These are phyloP conservation scores for Crambe crambe DNA, from an alignment of 37 sponge, comb jelly and placozoan genomes.

Conservation along the genomic window DNA sequence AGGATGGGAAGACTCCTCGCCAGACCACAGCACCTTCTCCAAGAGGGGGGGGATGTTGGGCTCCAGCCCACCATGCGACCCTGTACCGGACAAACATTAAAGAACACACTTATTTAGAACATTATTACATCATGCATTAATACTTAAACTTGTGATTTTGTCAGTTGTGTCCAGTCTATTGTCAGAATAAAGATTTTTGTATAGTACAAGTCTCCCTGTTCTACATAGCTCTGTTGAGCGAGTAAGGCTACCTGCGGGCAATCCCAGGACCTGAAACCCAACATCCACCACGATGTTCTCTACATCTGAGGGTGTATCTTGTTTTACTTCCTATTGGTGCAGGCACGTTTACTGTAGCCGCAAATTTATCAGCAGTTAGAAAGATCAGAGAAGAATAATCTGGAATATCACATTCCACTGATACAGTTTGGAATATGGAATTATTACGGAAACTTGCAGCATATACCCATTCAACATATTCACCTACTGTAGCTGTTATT, in stretches of 20 bases:
- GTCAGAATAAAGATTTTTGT: not conserved
- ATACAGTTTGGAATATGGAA: no score
- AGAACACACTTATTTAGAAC: not conserved
- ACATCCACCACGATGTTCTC: no score
- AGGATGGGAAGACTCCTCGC: not conserved
- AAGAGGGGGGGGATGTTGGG: constrained; percentile 1
- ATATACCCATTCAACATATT: no score
- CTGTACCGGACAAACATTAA: not conserved
- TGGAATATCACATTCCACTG: no score
- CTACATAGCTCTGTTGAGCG: not conserved
- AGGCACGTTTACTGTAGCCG: no score
- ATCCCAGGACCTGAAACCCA: not conserved
- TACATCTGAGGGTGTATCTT: no score
- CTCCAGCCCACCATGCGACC: not conserved
- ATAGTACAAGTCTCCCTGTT: not conserved
- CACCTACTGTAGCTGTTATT: no score
- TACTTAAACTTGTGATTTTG: not conserved
- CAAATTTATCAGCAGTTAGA: no score
- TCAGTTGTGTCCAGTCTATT: not conserved
- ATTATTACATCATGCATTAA: not conserved
- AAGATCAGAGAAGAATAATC: no score
- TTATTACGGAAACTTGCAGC: no score
- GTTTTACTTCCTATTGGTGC: no score
- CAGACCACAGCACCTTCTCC: not conserved
- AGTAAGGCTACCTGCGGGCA: not conserved